Base-by-base conservation (phyloP, 2,113 vertebrate species). In the Potamarius usumacintae region DNA sequence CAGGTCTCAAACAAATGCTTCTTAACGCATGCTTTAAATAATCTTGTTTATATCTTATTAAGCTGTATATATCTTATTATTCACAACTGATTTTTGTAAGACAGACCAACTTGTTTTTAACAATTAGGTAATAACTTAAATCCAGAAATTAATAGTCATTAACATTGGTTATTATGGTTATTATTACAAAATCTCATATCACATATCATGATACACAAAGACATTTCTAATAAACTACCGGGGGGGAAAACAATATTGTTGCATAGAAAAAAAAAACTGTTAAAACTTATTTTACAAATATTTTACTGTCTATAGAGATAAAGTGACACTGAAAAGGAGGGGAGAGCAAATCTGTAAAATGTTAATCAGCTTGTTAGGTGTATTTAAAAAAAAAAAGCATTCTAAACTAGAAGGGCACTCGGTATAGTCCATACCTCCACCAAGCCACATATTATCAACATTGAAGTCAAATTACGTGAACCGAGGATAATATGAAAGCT, bases 1-100 rank as follows among this genome's bases (percentile, higher is more conserved):
- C 88, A 85, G 69, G 17, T 57, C 65, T 62, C 18, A 9, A 52
- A n/a, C 14, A 30, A 60, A 58, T 55, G 60, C 77, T 86, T 65
- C 34, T 69, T 80, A 57, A 42, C 17, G 22, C 22, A 15, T 4
- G 34, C 67, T 62, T 72, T 74, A 71, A 58, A 82, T 60, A 50
- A 72, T 12, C 8, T n/a, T 30, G 27, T 42, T 2, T 42, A 42
- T 42, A 42, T 42, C 42, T 42, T 42, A 42, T 34, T 84, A 58
- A 2, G 4, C 63, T 14, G 11, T 12, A 4, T 85, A 22, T 10
- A 20, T 84, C 8, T 69, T 53, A 69, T 34, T 30, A 22, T 55
- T 71, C 48, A 71, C 14, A 27, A 30, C 55, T 22, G n/a, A 12
- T 20, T 55, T 22, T 17, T 25, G n/a, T 34, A 9, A 8, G 77